Percentiles rank a stretch among this genome's conserved stretches.
These are phyloP conservation scores for Stichopus horrens DNA, from an alignment of 53 echinoderm and acorn worm genomes.

Conservation along the genomic window DNA sequence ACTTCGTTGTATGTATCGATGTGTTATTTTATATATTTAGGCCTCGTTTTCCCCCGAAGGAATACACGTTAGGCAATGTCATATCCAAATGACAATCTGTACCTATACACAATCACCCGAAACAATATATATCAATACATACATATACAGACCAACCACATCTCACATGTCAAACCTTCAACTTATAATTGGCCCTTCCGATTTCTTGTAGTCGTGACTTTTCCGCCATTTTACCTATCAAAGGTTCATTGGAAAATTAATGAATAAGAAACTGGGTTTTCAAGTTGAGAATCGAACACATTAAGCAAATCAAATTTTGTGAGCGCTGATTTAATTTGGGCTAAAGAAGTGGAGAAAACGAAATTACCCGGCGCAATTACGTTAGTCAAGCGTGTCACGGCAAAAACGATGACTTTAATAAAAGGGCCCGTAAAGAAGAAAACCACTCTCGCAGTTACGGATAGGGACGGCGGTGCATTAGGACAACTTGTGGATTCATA, in stretches of 20 bases:
- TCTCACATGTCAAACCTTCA: slow-evolving; percentile 33
- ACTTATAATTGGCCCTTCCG: slow-evolving; percentile 35
- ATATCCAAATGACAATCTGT: background rate
- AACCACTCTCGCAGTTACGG: slow-evolving; percentile 15
- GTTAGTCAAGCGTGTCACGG: slow-evolving; percentile 36
- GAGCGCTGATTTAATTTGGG: slow-evolving; percentile 44
- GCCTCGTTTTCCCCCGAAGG: background rate
- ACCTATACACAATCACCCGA: background rate
- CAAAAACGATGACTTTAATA: slow-evolving; percentile 21
- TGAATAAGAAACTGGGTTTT: slow-evolving; percentile 45
- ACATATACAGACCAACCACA: background rate
- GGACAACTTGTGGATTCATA: slow-evolving; percentile 41
- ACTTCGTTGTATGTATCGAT: background rate
- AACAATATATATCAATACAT: background rate
- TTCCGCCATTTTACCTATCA: slow-evolving; percentile 26
- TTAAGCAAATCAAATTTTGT: slow-evolving; percentile 45
- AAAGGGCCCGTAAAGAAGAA: background rate
- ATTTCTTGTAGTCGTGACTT: slow-evolving; percentile 1
- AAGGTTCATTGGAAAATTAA: slow-evolving; percentile 46
- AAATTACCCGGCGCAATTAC: slow-evolving; percentile 45
- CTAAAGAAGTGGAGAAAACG: slow-evolving; percentile 45
- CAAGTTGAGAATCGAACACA: slow-evolving; percentile 49
- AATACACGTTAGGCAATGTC: slow-evolving; percentile 7
- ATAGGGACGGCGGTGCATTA: slow-evolving; percentile 32
- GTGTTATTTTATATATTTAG: background rate